Evolutionary conservation across 2,888 invertebrate species (phyloP).

Genomic region (Thysanoteuthis rhombus): DNA sequence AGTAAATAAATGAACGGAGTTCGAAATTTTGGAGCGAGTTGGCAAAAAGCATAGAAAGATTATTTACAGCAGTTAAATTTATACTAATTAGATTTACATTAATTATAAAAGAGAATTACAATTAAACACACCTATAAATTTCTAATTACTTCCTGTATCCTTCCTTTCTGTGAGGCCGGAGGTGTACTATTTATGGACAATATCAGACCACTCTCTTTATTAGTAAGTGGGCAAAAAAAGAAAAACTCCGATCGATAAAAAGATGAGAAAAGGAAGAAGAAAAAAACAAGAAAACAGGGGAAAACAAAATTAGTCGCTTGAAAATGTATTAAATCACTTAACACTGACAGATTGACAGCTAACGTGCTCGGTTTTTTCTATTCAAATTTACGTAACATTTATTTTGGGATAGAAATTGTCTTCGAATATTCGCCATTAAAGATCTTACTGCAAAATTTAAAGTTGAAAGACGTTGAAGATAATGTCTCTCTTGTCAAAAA

Average conservation of each 20-base stretch:
- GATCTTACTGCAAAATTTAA: background rate
- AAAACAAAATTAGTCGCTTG: background rate
- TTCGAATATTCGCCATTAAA: background rate
- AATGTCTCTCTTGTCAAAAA: background rate
- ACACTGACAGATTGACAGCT: background rate
- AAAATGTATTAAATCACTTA: constrained; percentile 12
- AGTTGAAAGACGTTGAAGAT: background rate
- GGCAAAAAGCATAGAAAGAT: background rate
- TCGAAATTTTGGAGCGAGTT: background rate
- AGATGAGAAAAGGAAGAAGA: background rate
- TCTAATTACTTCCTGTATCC: background rate
- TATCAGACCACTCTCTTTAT: background rate
- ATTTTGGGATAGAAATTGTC: background rate
- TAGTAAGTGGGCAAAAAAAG: background rate
- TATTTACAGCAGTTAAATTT: background rate
- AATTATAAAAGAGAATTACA: background rate
- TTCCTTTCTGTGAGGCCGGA: background rate
- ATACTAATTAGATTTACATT: background rate
- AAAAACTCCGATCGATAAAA: background rate
- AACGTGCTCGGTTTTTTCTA: background rate
- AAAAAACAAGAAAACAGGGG: background rate
- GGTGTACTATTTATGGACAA: background rate
- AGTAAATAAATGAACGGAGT: background rate
- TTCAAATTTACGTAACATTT: background rate
- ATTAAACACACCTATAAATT: no score